Evolutionary conservation across 2,888 invertebrate genomes (phyloP).

Genomic region (Drosophila recens): DNA sequence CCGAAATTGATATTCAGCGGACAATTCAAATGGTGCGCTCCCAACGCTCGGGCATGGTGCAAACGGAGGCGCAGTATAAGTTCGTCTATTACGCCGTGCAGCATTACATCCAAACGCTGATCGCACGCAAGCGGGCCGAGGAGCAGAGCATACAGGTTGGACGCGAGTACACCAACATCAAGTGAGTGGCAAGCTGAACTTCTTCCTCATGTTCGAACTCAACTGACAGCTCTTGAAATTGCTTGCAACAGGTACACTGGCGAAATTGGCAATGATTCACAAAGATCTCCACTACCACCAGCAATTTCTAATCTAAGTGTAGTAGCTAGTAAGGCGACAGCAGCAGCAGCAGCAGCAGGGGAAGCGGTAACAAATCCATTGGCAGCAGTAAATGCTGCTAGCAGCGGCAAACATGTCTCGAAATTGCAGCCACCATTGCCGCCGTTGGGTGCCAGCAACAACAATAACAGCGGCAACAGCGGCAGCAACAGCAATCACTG

Average conservation of each 20-base stretch:
- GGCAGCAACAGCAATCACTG: slow-evolving; percentile 8
- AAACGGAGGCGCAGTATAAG: slow-evolving; percentile 99
- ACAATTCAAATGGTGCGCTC: slow-evolving; percentile 98
- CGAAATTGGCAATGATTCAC: slow-evolving; percentile 85
- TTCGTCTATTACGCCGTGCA: slow-evolving; percentile 99
- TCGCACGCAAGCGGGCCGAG: slow-evolving; percentile 93
- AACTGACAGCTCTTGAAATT: not conserved
- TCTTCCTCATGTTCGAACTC: not conserved
- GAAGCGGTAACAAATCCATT: slow-evolving; percentile 32
- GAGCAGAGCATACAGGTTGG: slow-evolving; percentile 86
- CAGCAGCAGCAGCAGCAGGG: slow-evolving; percentile 30
- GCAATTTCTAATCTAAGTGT: slow-evolving; percentile 85
- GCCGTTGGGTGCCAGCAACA: slow-evolving; percentile 52
- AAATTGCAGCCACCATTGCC: slow-evolving; percentile 72
- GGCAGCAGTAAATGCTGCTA: slow-evolving; percentile 35
- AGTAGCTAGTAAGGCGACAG: slow-evolving; percentile 81
- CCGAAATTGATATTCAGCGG: slow-evolving; percentile 99
- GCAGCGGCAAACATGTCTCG: slow-evolving; percentile 54
- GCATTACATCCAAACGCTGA: slow-evolving; percentile 96
- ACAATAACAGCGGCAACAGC: slow-evolving; percentile 40
- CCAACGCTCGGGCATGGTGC: slow-evolving; percentile 99
- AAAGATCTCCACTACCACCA: slow-evolving; percentile 85
- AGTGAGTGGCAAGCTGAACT: slow-evolving; percentile 73
- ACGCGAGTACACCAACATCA: slow-evolving; percentile 85
- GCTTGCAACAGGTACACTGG: slow-evolving; percentile 82